Base-by-base conservation (phyloP, 2,797 vertebrate species). In the Danionella dracula region DNA sequence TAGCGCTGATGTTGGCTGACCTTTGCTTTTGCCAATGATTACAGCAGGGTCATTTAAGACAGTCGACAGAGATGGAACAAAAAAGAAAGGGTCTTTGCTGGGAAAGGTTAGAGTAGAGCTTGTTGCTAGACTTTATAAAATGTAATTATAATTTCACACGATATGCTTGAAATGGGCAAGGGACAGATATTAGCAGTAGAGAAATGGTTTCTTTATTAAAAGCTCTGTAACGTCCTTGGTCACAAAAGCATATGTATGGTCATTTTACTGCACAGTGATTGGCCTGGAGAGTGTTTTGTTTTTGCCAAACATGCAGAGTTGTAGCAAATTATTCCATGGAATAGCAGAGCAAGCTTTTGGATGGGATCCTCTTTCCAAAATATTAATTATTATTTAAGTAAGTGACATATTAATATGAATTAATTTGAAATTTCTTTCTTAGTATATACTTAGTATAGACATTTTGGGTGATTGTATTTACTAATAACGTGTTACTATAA, bases 1-100 rank as follows among this genome's bases (percentile, higher is more conserved):
- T 92, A 86, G 87, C 79, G 80, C 85, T 86, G 80, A 86, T 87
- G 90, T 90, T 88, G 83, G 68, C 21, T 92, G 86, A 91, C 88
- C 90, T 93, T 92, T 93, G 88, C 86, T 88, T 87, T 89, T 90
- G 89, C 84, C 88, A 88, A 87, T 93, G 92, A 94, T 93, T 93
- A 93, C 85, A 85, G 85, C 86, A 82, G 86, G 84, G 82, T 81
- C 78, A 72, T 79, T 83, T 79, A 85, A 85, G 68, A 75, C 74
- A 85, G 77, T 83, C 87, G 81, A 90, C 81, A 46, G 72, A 70
- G 45, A 80, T 73, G 76, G 54, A 76, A 80, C 80, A 82, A 79
- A 77, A 84, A 85, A 82, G 78, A 75, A 76, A 77, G 78, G 79
- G 77, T 82, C 85, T 79, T 76, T 70, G 80, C 79, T 73, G 76